These are phyloP conservation scores for Ciona savignyi DNA, from an alignment of 23 tunicate genomes.

Conservation along the genomic window DNA sequence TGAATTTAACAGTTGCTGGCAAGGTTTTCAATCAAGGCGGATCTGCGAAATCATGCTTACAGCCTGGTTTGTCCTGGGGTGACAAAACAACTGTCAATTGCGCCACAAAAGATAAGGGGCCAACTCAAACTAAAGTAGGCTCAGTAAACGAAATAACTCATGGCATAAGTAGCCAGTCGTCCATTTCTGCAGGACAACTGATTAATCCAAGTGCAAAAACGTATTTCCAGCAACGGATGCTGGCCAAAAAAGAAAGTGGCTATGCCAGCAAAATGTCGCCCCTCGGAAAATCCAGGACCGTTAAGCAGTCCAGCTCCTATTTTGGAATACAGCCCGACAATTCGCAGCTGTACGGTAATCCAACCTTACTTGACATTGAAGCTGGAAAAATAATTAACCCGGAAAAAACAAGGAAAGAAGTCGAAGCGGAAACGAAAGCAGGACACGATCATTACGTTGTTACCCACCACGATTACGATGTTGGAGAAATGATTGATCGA, in stretches of 20 bases:
- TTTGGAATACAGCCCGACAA: constrained; percentile 18
- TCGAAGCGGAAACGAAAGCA: constrained; percentile 40
- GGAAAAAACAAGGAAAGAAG: constrained; percentile 32
- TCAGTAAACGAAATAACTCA: constrained; percentile 19
- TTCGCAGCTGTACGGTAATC: constrained; percentile 19
- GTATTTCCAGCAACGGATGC: constrained; percentile 23
- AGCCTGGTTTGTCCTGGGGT: neutral
- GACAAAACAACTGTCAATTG: neutral
- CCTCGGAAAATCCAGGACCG: constrained; percentile 10
- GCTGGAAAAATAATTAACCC: constrained; percentile 75
- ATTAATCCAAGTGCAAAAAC: constrained; percentile 31
- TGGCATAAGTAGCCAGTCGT: constrained; percentile 20
- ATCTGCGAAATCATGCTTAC: constrained; percentile 49
- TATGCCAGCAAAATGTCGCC: constrained; percentile 29
- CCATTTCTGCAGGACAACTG: constrained; percentile 17
- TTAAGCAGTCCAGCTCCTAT: neutral
- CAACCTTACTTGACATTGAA: constrained; percentile 18
- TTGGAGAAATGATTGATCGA: constrained; percentile 71
- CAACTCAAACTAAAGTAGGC: neutral
- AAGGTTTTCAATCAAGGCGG: constrained; percentile 56
- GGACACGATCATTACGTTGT: constrained; percentile 68
- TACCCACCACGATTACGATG: constrained; percentile 74
- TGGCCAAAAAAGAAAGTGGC: constrained; percentile 23
- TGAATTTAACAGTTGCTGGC: constrained; percentile 29
- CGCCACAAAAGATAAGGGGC: neutral